Evolutionary conservation across 2,888 invertebrate genomes (phyloP).

Genomic region (Parochlus steinenii): DNA sequence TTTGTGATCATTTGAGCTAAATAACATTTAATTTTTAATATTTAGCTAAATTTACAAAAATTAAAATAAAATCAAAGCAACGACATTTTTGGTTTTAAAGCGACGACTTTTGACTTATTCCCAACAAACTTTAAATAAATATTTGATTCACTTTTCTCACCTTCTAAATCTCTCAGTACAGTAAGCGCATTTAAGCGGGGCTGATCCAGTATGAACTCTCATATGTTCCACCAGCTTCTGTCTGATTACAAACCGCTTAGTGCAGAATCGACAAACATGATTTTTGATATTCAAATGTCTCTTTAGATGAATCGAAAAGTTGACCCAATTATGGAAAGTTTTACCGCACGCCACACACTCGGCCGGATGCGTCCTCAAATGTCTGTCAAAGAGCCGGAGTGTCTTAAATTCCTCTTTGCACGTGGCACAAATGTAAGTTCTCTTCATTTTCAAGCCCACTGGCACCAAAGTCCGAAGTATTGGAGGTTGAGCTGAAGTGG

Average conservation of each 20-base stretch:
- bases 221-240: conserved; percentile 69
- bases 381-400: conserved; percentile 51
- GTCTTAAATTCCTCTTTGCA: conserved; percentile 50
- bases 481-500: conserved; percentile 9
- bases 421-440: conserved; percentile 35
- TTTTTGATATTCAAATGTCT: conserved; percentile 66
- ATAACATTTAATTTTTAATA: no score
- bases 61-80: no score
- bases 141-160: no score
- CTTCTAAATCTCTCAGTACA: conserved; percentile 68
- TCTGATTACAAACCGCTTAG: conserved; percentile 65
- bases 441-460: conserved; percentile 11
- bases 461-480: conserved; percentile 5
- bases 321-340: conserved; percentile 54
- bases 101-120: no score
- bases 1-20: no score
- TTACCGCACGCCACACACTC: conserved; percentile 72
- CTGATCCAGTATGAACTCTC: conserved; percentile 60
- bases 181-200: conserved; percentile 62
- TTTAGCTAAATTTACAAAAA: no score
- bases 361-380: conserved; percentile 62
- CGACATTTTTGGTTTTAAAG: no score
- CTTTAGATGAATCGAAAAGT: conserved; percentile 60
- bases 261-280: conserved; percentile 53
- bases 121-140: no score